Percentiles rank a stretch among this genome's conserved stretches.
Conservation (phyloP, 2,888 invertebrate species). For the Dicycla oo region DNA sequence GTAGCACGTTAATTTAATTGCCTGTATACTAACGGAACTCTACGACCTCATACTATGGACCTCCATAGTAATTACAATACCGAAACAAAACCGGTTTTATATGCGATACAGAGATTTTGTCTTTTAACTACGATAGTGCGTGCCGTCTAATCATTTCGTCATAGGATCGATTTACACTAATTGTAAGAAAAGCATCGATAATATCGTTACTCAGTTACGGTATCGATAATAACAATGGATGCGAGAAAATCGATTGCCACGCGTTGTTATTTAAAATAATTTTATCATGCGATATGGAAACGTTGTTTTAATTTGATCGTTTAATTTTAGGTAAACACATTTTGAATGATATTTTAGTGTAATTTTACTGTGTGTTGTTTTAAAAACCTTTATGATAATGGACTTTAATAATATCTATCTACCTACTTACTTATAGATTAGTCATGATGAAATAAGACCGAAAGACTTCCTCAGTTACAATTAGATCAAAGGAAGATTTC, state of each 20-base stretch:
- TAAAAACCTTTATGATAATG: slow-evolving; percentile 18
- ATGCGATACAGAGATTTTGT: slow-evolving; percentile 69
- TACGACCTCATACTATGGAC: slow-evolving; percentile 70
- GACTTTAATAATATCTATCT: slow-evolving; percentile 12
- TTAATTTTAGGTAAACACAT: slow-evolving; percentile 40
- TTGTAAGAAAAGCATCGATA: slow-evolving; percentile 62
- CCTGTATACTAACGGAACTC: slow-evolving; percentile 70
- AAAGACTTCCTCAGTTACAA: slow-evolving; percentile 52
- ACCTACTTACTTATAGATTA: slow-evolving; percentile 14
- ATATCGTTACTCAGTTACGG: slow-evolving; percentile 57
- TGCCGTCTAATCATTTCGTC: slow-evolving; percentile 68
- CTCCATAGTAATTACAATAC: slow-evolving; percentile 69
- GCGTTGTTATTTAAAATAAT: slow-evolving; percentile 56
- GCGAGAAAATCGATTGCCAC: slow-evolving; percentile 57
- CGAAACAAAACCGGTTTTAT: slow-evolving; percentile 74
- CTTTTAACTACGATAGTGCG: slow-evolving; percentile 68
- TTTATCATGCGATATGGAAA: slow-evolving; percentile 53
- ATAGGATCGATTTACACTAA: slow-evolving; percentile 59
- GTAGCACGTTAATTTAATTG: slow-evolving; percentile 75
- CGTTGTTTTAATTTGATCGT: slow-evolving; percentile 54
- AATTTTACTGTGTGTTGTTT: slow-evolving; percentile 26
- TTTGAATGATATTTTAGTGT: slow-evolving; percentile 10
- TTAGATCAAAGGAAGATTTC: slow-evolving; percentile 57
- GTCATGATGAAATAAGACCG: slow-evolving; percentile 41
- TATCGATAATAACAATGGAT: slow-evolving; percentile 45